Conservation (phyloP, 2,888 invertebrate species). For the Gari tellinella region DNA sequence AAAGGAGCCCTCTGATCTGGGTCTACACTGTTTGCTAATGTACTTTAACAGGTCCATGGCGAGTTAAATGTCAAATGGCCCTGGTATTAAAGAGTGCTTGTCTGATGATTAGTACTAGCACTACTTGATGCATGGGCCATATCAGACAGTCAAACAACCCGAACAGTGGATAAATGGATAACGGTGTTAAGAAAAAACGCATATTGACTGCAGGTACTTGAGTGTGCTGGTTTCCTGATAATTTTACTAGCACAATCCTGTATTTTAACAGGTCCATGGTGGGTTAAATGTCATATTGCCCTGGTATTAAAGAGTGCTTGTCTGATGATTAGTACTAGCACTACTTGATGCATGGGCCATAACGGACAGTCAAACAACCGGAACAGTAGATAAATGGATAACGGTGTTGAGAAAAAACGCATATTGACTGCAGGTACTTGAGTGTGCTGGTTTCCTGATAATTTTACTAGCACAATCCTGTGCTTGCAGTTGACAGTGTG, state of each 20-base stretch:
- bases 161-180: too few species aligned
- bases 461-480: conserved; percentile 54
- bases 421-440: conserved; percentile 32
- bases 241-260: conserved; percentile 54
- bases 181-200: too few species aligned
- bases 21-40: too few species aligned
- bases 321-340: conserved; percentile 17
- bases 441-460: conserved; percentile 42
- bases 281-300: too few species aligned
- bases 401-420: too few species aligned
- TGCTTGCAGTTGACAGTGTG: conserved; percentile 33
- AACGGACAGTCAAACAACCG: background rate
- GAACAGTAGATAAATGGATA: too few species aligned
- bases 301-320: conserved; percentile 19
- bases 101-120: conserved; percentile 17
- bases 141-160: background rate
- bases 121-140: conserved; percentile 25
- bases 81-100: conserved; percentile 19
- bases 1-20: too few species aligned
- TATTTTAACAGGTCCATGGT: too few species aligned
- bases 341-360: conserved; percentile 25
- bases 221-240: conserved; percentile 42
- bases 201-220: conserved; percentile 32
- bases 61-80: too few species aligned
- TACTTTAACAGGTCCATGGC: too few species aligned